Evolutionary conservation across 2,797 vertebrate genomes (phyloP), one percentile per base, ranked within the genome.

Genomic region (Valencia hispanica): DNA sequence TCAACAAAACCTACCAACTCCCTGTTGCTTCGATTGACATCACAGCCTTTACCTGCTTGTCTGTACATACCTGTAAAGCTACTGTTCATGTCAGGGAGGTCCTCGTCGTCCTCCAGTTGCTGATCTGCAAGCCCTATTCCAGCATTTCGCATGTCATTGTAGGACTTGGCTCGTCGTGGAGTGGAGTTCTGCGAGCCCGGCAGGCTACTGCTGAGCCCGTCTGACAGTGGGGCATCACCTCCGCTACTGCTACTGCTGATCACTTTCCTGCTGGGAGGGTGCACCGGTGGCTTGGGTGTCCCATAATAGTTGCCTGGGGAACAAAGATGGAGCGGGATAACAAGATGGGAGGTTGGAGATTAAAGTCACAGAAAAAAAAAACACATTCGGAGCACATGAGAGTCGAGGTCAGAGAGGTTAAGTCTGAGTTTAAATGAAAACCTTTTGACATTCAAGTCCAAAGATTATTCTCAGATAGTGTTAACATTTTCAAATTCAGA

Each of bases 101-200:
- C 97, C 88, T 99, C 97, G 90, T 96, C 95, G 93, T 99, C 97
- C 92, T 98, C 97, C 92, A 96, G 97, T 90, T 96, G 97, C 90
- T 96, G 96, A 91, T 98, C 97, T 47, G 95, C 88, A 74, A 96
- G 96, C 94, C 93, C 98, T 99, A 99, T 96, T 96, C 97, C 97
- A 96, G 98, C 98, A 98, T 99, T 97, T 96, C 98, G 97, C 98
- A 99, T 99, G 94, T 99, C 98, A 99, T 99, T 97, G 96, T 99
- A 99, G 92, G 98, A 99, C 95, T 99, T 99, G 92, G 94, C 94
- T 93, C 98, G 96, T 94, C 96, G 97, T 79, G 97, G 97, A 81
- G 97, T 98, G 34, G 96, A 96, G 93, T 97, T 95, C 94, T 97
- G 97, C 83, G 96, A 97, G 96, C 96, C 96, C 84, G 97, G 93